Base-by-base conservation (phyloP, 2,113 vertebrate species). In the Gobiocypris rarus region DNA sequence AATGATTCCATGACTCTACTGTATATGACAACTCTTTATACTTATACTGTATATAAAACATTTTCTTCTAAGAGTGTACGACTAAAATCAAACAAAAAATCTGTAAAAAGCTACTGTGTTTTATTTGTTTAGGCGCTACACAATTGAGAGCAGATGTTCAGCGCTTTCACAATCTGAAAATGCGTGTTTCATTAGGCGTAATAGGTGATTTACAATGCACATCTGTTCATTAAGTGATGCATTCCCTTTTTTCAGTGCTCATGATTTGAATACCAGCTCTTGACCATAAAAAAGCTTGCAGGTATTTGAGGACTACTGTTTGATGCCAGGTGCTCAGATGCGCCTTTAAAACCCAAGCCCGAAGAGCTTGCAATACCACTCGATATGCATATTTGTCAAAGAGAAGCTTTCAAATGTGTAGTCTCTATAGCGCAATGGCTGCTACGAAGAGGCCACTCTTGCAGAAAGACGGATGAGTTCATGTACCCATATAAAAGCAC, bases 131-230 rank as follows among this genome's bases (percentile, higher is more conserved):
- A 63, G 58, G 14, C 13, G 0, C 24, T 48, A 61, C n/a, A 65
- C 65, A 75, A 34, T 70, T 0, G 2, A 17, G 41, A 79, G 65
- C 83, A 87, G 83, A 83, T 87, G 86, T 85, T 87, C 50, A 71
- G 22, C 31, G 15, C 28, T 41, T 61, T 73, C 59, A 87, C 17
- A 8, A 54, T 82, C 83, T 24, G 65, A 59, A 67, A 82, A 74
- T 78, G 58, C 41, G 54, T 31, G 43, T 83, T 85, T 87, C 65
- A 77, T 85, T 87, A 83, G 50, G 28, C 67, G 11, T 52, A 61
- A 83, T 78, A 75, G 76, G 78, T 81, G 41, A 71, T 86, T 86
- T 83, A 61, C 26, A 79, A 71, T 75, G 48, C 38, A 81, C 87
- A 86, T 83, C 87, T 83, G 84, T 81, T 83, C 71, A 56, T 75